Evolutionary conservation across 2,888 invertebrate species (phyloP), one percentile per base, ranked within the genome.

Genomic region (Pristionchus entomophagus): DNA sequence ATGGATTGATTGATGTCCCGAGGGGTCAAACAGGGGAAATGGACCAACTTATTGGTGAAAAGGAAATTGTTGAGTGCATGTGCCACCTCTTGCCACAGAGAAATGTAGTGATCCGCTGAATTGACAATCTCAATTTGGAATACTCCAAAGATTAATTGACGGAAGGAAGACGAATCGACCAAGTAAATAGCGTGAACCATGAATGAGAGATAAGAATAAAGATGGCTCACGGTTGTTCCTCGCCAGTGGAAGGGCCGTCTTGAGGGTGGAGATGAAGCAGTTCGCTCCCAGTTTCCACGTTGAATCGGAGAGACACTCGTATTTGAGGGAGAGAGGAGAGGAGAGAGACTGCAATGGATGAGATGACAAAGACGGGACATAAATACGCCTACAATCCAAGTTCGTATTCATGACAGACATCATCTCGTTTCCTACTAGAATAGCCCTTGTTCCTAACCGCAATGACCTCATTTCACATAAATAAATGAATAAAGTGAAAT

Each of bases 21-120:
- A 56, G 5, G 4, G 56, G 56, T 14, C 8, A 56, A n/a, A 10
- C 41, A 41, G 41, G 32, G 41, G 41, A 3, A 73, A 4, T 19
- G 0, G 41, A 73, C 73, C n/a, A 26, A 73, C 96, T 96, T 96
- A 92, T 96, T 96, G 14, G 97, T 96, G 93, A 99, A 99, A 86
- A 99, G 95, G 94, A 98, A 98, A 86, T 97, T 96, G 92, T 98
- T 97, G 56, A 99, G 94, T 0, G 97, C 96, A 84, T 95, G 95
- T 0, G 97, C 97, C 86, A 99, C 95, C 91, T 96, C 96, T 85
- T 96, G 95, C 99, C 99, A 99, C 92, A 95, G 86, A 6, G 85
- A 26, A n/a, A 84, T 69, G 82, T 91, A 93, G 22, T 88, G 82
- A 49, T 90, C 88, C 3, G 88, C 91, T 93, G 86, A 86, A 91